phyloP scores from a whole-genome alignment of 2,113 vertebrate species.

The Odobenus rosmarus region DNA sequence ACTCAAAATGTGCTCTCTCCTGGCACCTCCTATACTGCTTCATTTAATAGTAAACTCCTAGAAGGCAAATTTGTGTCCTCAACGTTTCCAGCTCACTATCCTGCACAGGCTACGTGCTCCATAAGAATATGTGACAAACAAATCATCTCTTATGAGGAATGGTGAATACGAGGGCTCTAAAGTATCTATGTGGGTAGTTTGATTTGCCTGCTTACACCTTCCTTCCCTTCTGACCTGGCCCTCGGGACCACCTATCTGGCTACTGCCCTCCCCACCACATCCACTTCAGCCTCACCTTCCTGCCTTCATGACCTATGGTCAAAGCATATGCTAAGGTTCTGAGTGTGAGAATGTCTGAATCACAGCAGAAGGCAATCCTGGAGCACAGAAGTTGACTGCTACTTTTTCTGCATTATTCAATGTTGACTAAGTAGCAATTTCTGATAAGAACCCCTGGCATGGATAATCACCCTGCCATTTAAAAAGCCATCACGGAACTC shows the following conservation, averaged over 20 bases:
- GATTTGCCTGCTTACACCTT: not conserved
- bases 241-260: not conserved
- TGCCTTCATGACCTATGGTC: not conserved
- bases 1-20: not conserved
- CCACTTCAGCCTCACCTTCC: not conserved
- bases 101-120: not conserved
- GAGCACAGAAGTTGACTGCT: not conserved
- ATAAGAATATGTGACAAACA: not conserved
- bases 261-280: not conserved
- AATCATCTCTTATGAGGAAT: not conserved
- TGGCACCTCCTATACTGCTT: not conserved
- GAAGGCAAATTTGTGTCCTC: not conserved
- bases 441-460: not conserved
- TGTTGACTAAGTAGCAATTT: not conserved
- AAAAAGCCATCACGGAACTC: not conserved
- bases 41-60: not conserved
- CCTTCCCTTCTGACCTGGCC: not conserved
- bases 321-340: not conserved
- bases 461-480: not conserved
- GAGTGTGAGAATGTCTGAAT: not conserved
- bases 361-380: not conserved
- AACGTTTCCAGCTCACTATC: not conserved
- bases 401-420: slow-evolving; percentile 39
- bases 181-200: not conserved
- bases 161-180: not conserved